Conservation (phyloP, 2,797 vertebrate species). For the Sebastes wilsoni region DNA sequence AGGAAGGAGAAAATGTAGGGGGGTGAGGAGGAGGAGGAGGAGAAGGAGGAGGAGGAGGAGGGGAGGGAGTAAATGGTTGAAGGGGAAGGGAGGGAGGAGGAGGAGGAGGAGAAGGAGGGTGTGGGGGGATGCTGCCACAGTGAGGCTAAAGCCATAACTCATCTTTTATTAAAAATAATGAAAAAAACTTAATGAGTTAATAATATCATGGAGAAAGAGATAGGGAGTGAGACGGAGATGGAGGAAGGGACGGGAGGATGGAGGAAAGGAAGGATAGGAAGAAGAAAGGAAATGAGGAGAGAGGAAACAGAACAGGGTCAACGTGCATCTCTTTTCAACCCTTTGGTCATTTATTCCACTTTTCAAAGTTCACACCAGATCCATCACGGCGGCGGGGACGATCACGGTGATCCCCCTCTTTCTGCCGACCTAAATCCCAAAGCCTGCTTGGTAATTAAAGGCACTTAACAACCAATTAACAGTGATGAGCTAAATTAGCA, state of each 20-base stretch:
- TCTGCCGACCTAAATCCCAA: constrained; percentile 71
- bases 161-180: constrained; percentile 85
- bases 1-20: constrained; percentile 27
- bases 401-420: constrained; percentile 48
- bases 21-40: neutral
- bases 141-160: constrained; percentile 84
- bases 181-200: constrained; percentile 85
- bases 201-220: constrained; percentile 81
- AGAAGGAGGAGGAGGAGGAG: neutral
- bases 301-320: constrained; percentile 60
- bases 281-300: constrained; percentile 39
- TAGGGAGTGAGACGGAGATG: constrained; percentile 69
- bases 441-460: constrained; percentile 80
- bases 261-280: constrained; percentile 44
- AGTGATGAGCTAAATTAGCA: constrained; percentile 83
- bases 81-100: constrained; percentile 48
- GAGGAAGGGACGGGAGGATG: constrained; percentile 71
- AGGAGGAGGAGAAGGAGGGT: neutral
- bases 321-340: constrained; percentile 28
- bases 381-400: constrained; percentile 63
- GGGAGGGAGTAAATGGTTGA: constrained; percentile 60
- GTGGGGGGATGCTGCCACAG: constrained; percentile 71
- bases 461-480: constrained; percentile 84
- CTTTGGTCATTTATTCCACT: constrained; percentile 67
- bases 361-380: constrained; percentile 70